A percentile compares a stretch with the other conserved stretches of the same genome.
phyloP scores from a whole-genome alignment of 2,888 invertebrate genomes.

The Drymonia ruficornis region DNA sequence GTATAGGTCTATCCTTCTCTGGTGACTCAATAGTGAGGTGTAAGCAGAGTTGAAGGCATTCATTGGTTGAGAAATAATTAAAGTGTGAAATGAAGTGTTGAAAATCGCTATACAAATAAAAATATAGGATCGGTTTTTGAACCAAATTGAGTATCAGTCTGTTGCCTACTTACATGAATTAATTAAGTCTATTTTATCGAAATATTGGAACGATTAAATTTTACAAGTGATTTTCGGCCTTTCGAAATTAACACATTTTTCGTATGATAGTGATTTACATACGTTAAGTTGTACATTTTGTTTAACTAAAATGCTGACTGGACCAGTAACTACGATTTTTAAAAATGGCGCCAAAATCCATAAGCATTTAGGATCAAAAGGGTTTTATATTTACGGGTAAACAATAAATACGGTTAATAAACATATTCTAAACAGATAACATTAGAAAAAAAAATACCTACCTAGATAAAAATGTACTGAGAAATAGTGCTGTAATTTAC shows the following conservation, averaged over 20 bases:
- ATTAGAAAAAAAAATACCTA: background rate
- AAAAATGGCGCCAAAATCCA: background rate
- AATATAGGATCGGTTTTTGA: too few species aligned
- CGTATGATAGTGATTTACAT: constrained; percentile 19
- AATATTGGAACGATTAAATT: constrained; percentile 49
- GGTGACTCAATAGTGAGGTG: too few species aligned
- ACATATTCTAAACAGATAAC: background rate
- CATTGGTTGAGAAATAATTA: too few species aligned
- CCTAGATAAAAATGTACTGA: background rate
- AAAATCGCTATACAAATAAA: too few species aligned
- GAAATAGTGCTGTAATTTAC: background rate
- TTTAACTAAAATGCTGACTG: background rate
- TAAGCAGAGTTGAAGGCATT: too few species aligned
- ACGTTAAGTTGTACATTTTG: background rate
- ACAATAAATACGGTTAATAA: background rate
- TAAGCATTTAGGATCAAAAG: background rate
- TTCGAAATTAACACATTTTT: constrained; percentile 39
- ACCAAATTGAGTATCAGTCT: too few species aligned
- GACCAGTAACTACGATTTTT: background rate
- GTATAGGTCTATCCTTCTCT: too few species aligned
- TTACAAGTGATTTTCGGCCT: constrained; percentile 53
- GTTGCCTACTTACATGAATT: too few species aligned
- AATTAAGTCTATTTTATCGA: constrained; percentile 32
- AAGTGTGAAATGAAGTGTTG: too few species aligned
- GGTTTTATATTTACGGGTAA: constrained; percentile 4